Evolutionary conservation across 2,888 invertebrate species (phyloP).

Genomic region (Lycaena phlaeas): DNA sequence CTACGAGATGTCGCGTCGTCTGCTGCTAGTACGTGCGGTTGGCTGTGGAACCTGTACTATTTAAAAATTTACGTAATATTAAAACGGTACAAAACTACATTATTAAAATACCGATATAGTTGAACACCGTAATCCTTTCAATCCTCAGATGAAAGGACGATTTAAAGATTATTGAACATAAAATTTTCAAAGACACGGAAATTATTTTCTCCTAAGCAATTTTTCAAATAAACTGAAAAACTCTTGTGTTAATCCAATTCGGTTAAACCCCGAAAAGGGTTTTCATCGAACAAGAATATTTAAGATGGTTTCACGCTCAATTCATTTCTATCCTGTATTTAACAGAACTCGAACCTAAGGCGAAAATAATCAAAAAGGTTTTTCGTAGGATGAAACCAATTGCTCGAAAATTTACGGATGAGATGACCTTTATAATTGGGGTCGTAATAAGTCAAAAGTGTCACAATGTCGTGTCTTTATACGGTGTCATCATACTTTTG

Average conservation of each 20-base stretch:
- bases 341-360: background rate
- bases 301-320: conserved; percentile 3
- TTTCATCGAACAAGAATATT: conserved; percentile 5
- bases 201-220: background rate
- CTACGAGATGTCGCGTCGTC: no score
- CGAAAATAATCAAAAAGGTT: conserved; percentile 7
- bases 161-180: conserved; percentile 2
- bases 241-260: conserved; percentile 1
- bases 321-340: background rate
- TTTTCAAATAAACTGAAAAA: background rate
- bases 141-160: background rate
- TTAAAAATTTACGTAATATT: no score
- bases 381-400: conserved; percentile 3
- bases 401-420: background rate
- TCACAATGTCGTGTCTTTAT: no score
- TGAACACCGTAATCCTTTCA: conserved; percentile 1
- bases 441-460: conserved; percentile 1
- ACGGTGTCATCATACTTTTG: no score
- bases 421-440: conserved; percentile 1
- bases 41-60: no score
- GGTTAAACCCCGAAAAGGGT: conserved; percentile 3
- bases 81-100: no score
- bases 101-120: no score
- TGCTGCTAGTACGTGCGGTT: no score
- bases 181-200: conserved; percentile 7